phyloP scores from a whole-genome alignment of 2,888 invertebrate genomes.

The Choristoneura rosaceana region DNA sequence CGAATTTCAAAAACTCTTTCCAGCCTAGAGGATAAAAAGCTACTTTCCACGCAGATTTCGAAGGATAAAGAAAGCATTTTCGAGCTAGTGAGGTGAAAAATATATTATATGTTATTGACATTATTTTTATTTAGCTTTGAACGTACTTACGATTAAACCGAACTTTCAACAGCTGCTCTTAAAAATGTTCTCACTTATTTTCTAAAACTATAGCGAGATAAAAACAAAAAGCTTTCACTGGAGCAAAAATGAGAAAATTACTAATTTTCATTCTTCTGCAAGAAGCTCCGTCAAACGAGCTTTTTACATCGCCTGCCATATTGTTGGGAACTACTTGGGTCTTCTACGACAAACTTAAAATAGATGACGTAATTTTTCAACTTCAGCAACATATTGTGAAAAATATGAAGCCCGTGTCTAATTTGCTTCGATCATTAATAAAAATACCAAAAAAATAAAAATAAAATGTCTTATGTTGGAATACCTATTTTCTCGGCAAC shows the following conservation, averaged over 20 bases:
- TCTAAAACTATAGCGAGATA: slow-evolving; percentile 22
- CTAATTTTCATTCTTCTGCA: slow-evolving; percentile 37
- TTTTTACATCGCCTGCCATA: slow-evolving; percentile 36
- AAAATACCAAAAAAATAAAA: too few relatives aligned
- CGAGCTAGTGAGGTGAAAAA: too few relatives aligned
- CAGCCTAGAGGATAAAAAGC: too few relatives aligned
- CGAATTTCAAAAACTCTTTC: too few relatives aligned
- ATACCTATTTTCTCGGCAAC: too few relatives aligned
- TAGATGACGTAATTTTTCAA: slow-evolving; percentile 35
- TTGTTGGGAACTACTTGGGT: slow-evolving; percentile 36
- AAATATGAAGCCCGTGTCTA: background rate
- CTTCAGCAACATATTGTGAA: slow-evolving; percentile 14
- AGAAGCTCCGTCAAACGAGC: slow-evolving; percentile 32
- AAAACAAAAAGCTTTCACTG: slow-evolving; percentile 24
- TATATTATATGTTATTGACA: too few relatives aligned
- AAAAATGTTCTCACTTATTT: slow-evolving; percentile 1
- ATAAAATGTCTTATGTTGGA: too few relatives aligned
- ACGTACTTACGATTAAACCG: too few relatives aligned
- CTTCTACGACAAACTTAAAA: slow-evolving; percentile 32
- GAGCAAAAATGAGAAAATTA: slow-evolving; percentile 30
- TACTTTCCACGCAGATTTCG: too few relatives aligned
- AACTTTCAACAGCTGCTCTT: background rate
- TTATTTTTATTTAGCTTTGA: too few relatives aligned
- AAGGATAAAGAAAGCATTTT: too few relatives aligned
- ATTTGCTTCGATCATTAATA: background rate